Evolutionary conservation across 2,888 invertebrate species (phyloP).

Genomic region (Punctoribates punctum): DNA sequence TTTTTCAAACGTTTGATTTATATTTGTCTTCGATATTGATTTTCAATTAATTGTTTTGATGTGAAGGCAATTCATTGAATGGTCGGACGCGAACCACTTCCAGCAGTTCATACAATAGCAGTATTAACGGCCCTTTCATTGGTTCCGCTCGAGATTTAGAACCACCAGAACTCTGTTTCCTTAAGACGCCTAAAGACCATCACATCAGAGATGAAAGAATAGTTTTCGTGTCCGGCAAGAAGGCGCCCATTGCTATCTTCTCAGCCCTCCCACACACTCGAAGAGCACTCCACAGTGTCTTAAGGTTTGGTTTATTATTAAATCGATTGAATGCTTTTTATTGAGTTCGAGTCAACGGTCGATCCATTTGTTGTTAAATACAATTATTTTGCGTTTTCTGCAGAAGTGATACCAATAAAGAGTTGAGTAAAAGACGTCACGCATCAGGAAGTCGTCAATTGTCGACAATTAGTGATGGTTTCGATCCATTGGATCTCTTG

Average conservation of each 20-base stretch:
- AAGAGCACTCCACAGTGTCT: conserved; percentile 27
- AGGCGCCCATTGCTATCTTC: conserved; percentile 77
- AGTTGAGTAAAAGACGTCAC: conserved; percentile 44
- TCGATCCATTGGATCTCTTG: conserved; percentile 71
- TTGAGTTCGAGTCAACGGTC: too few species aligned
- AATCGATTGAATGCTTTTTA: background rate
- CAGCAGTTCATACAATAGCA: conserved; percentile 27
- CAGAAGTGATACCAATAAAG: conserved; percentile 26
- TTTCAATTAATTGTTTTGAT: background rate
- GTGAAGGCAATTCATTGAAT: conserved; percentile 15
- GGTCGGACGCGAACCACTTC: conserved; percentile 18
- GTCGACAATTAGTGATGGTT: conserved; percentile 74
- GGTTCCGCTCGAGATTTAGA: background rate
- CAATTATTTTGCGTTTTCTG: background rate
- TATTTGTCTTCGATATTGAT: background rate
- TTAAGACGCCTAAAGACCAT: conserved; percentile 41
- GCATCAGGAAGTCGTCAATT: conserved; percentile 72
- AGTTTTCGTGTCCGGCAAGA: conserved; percentile 68
- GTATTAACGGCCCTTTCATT: background rate
- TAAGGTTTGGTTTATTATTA: background rate
- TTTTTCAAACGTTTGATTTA: background rate
- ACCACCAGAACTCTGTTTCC: conserved; percentile 25
- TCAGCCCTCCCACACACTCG: conserved; percentile 77
- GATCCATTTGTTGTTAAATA: background rate
- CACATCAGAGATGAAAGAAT: conserved; percentile 58